These are phyloP conservation scores for Ptyas mucosa DNA, from an alignment of 2,113 vertebrate genomes.

Conservation along the genomic window DNA sequence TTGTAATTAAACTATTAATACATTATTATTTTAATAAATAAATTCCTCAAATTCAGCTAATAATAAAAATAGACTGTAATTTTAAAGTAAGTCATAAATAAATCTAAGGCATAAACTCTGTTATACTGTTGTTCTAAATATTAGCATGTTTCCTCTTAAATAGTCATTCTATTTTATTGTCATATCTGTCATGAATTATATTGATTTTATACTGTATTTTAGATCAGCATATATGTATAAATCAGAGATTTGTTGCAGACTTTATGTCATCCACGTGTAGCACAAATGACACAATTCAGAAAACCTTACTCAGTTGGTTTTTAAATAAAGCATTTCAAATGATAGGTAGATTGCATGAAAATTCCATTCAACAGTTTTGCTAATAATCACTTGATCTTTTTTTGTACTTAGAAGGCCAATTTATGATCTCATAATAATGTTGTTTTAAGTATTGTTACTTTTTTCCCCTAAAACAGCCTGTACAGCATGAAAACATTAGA, in stretches of 20 bases:
- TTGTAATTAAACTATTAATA: background rate
- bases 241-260: background rate
- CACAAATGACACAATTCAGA: background rate
- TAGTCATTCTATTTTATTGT: background rate
- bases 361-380: background rate
- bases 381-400: background rate
- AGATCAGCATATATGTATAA: background rate
- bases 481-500: constrained; percentile 21
- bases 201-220: background rate
- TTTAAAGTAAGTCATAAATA: background rate
- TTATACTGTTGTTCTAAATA: background rate
- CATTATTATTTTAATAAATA: background rate
- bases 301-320: background rate
- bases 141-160: background rate
- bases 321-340: constrained; percentile 8
- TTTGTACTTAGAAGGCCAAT: constrained; percentile 25
- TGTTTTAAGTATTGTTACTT: constrained; percentile 21
- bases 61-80: background rate
- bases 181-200: background rate
- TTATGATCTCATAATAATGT: constrained; percentile 34
- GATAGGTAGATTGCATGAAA: background rate
- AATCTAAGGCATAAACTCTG: background rate
- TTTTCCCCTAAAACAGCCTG: constrained; percentile 36
- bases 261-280: background rate
- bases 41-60: background rate